Percentiles rank a stretch among this genome's conserved stretches.
Evolutionary conservation across 1,140 invertebrate genomes (phyloP).

Genomic region (Doryteuthis pealeii): DNA sequence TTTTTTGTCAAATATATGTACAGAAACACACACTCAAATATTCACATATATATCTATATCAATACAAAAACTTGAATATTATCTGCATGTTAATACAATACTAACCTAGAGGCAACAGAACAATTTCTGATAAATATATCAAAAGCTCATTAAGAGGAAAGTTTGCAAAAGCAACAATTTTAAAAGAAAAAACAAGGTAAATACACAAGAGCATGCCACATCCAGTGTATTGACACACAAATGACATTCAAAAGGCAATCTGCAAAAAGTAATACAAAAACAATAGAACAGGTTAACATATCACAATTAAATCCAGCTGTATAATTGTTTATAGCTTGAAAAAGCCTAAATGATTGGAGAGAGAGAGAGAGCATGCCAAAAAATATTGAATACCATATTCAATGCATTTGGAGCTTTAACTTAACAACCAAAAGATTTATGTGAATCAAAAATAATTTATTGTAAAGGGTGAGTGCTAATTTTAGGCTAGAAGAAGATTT

Average conservation of each 20-base stretch:
- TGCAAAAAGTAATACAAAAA: conserved; percentile 3
- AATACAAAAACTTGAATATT: no score
- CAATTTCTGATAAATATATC: background rate
- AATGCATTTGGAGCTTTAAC: no score
- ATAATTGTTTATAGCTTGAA: background rate
- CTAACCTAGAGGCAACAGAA: no score
- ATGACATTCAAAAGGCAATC: conserved; percentile 3
- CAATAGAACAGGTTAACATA: background rate
- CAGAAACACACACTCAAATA: no score
- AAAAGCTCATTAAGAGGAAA: conserved; percentile 9
- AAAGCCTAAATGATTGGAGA: background rate
- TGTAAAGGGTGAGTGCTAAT: no score
- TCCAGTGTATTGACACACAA: background rate
- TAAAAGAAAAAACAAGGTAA: conserved; percentile 1
- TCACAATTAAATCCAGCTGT: background rate
- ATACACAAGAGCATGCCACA: background rate
- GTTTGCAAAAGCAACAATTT: conserved; percentile 8
- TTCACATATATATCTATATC: no score
- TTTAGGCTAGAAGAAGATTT: no score
- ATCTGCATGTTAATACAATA: conserved; percentile 10
- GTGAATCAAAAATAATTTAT: no score
- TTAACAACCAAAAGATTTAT: no score
- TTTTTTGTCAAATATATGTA: no score
- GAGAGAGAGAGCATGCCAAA: no score
- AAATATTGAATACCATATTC: no score